These are phyloP conservation scores for Poecilia latipinna DNA, from an alignment of 2,113 vertebrate genomes.

Conservation along the genomic window DNA sequence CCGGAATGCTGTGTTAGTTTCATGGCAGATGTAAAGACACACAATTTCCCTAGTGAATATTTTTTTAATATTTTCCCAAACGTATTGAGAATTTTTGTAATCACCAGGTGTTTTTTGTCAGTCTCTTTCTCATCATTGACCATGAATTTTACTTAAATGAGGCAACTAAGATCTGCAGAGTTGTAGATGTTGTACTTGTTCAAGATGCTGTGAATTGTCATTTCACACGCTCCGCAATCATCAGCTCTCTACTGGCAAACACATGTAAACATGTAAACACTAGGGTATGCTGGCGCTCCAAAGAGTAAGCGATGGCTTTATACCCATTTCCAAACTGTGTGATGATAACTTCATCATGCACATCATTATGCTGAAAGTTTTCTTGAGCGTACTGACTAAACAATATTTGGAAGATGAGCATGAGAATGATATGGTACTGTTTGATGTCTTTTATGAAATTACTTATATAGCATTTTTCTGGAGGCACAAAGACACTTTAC, in stretches of 20 bases:
- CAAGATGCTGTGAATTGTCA: not conserved
- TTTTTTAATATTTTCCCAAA: not conserved
- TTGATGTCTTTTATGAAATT: not conserved
- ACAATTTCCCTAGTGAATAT: not conserved
- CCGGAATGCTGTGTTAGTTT: not conserved
- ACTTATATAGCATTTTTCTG: too few relatives aligned
- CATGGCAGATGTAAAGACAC: not conserved
- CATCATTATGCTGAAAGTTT: too few relatives aligned
- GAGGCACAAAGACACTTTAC: too few relatives aligned
- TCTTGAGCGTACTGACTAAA: too few relatives aligned
- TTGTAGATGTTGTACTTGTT: not conserved
- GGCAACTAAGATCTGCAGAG: not conserved
- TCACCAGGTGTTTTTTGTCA: not conserved
- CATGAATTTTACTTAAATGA: not conserved
- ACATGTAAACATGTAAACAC: too few relatives aligned
- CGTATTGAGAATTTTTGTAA: not conserved
- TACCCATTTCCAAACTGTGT: too few relatives aligned
- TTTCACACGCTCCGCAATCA: not conserved
- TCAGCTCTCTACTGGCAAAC: too few relatives aligned
- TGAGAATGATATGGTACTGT: too few relatives aligned
- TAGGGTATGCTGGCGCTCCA: not conserved
- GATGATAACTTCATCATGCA: too few relatives aligned
- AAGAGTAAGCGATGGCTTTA: not conserved
- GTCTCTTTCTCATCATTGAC: not conserved
- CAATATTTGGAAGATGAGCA: not conserved